Evolutionary conservation across 2,888 invertebrate species (phyloP), one percentile per base, ranked within the genome.

Genomic region (Drosophila austrosaltans): DNA sequence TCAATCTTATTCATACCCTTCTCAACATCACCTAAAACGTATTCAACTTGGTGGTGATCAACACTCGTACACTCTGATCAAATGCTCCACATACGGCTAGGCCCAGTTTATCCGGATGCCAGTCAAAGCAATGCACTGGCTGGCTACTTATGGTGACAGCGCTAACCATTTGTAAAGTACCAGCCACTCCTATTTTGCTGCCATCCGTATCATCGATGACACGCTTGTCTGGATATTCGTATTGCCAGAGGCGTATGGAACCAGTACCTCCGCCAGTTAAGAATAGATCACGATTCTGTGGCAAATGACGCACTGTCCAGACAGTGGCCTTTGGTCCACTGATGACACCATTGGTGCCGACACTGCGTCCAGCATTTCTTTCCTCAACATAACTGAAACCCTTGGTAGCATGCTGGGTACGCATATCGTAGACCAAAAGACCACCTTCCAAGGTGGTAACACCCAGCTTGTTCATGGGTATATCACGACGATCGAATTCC

Each of bases 251-350:
- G 75, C 96, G 95, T 20, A 98, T 92, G n/a, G 97, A 96, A 6
- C 99, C 99, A 78, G 95, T 95, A 0, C 99, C 99, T 2, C 98
- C 97, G 70, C 96, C 95, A 0, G 98, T 98, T 87, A 96, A 94
- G 90, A 98, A 99, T 22, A 99, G 92, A 90, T 99, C 98, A 62
- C 98, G 94, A 91, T 99, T 98, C 92, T 98, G 98, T 0, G 99
- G 99, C 59, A 98, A 92, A 93, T 99, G 98, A 44, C 95, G 95
- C 0, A 95, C 96, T 30, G 95, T 93, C 99, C 98, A 99, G 32
- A 99, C 95, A 0, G 98, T 99, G 0, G 98, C 96, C 83, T 94
- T 94, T 0, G 98, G 97, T 72, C 94, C 94, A 7, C 76, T 90
- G 25, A 93, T 92, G 2, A 92, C 87, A 1, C 93, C 93, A 78